phyloP scores from a whole-genome alignment of 2,888 invertebrate species.

The Conus canariensis region DNA sequence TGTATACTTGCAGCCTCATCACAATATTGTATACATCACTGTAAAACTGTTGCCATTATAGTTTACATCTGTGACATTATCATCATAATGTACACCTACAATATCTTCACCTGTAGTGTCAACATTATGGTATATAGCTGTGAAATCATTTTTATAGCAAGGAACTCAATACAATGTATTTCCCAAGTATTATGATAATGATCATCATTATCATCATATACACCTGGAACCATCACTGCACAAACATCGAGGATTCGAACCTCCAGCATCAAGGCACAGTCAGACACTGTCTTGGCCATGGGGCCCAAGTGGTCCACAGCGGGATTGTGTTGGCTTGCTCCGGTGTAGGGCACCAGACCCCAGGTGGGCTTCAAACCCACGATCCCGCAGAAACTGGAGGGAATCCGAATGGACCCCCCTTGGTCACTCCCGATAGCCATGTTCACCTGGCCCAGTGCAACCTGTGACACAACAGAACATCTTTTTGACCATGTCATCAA shows the following conservation, averaged over 20 bases:
- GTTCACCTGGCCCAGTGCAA: slow-evolving; percentile 67
- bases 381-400: slow-evolving; percentile 70
- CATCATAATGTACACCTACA: too few relatives aligned
- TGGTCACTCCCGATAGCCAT: slow-evolving; percentile 75
- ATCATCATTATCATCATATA: background rate
- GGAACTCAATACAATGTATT: background rate
- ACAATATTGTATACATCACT: too few relatives aligned
- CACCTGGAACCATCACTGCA: background rate
- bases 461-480: slow-evolving; percentile 53
- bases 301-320: slow-evolving; percentile 74
- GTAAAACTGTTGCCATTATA: too few relatives aligned
- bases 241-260: slow-evolving; percentile 52
- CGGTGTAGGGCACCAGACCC: slow-evolving; percentile 76
- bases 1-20: too few relatives aligned
- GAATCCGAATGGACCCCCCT: slow-evolving; percentile 75
- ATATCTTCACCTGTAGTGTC: too few relatives aligned
- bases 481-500: background rate
- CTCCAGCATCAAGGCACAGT: slow-evolving; percentile 73
- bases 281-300: slow-evolving; percentile 72
- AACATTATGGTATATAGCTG: too few relatives aligned
- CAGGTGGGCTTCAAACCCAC: slow-evolving; percentile 75
- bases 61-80: too few relatives aligned
- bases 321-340: slow-evolving; percentile 63
- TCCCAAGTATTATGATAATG: too few relatives aligned
- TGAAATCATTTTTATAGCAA: too few relatives aligned